These are phyloP conservation scores for Brachypteracias leptosomus DNA, from an alignment of 2,113 vertebrate species.

Conservation along the genomic window DNA sequence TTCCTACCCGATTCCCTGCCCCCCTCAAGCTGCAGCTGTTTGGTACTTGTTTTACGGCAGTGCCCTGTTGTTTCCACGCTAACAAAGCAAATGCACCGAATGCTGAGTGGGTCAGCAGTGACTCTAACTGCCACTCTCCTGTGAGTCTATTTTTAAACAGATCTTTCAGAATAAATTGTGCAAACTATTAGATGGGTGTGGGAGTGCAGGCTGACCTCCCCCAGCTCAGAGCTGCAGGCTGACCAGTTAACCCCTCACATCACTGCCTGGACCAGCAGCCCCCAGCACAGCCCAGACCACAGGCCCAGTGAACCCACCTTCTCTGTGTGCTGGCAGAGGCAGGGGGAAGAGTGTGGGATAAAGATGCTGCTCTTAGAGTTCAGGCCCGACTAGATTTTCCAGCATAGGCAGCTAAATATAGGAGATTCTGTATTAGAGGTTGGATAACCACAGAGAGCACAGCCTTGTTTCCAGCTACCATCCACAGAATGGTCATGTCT, in stretches of 20 bases:
- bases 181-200: not conserved
- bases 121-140: not conserved
- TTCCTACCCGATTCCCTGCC: not conserved
- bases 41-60: not conserved
- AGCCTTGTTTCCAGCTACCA: constrained; percentile 22
- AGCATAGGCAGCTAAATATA: constrained; percentile 18
- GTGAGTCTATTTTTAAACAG: not conserved
- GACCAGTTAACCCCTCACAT: not conserved
- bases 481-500: not conserved
- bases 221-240: not conserved
- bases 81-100: not conserved
- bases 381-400: not conserved
- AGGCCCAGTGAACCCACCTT: not conserved
- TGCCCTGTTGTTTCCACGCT: not conserved
- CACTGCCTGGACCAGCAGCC: not conserved
- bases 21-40: not conserved
- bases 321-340: not conserved
- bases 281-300: not conserved
- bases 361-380: not conserved
- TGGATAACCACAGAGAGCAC: not conserved
- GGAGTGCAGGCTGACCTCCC: not conserved
- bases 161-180: not conserved
- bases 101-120: not conserved
- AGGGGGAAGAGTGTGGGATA: not conserved
- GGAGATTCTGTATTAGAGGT: not conserved